phyloP scores from a whole-genome alignment of 1,140 invertebrate species.

The Drosophila sp. region DNA sequence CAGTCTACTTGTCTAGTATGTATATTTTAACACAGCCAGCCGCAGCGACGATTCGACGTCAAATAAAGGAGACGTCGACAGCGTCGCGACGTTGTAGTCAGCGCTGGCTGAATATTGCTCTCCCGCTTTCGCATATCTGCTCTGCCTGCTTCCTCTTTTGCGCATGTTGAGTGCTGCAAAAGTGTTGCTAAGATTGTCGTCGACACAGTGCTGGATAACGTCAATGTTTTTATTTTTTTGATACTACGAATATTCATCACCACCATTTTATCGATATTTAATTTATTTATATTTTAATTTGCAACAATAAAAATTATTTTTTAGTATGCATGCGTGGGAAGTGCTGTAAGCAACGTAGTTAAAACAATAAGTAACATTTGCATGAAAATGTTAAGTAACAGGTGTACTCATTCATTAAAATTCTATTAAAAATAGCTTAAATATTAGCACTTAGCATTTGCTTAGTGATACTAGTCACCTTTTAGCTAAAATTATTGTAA shows the following conservation, averaged over 20 bases:
- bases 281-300: background rate
- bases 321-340: too few species aligned
- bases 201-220: conserved; percentile 12
- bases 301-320: too few species aligned
- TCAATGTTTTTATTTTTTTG: background rate
- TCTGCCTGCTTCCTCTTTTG: conserved; percentile 48
- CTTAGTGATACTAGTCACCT: too few species aligned
- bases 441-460: too few species aligned
- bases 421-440: too few species aligned
- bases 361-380: background rate
- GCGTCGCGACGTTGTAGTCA: conserved; percentile 54
- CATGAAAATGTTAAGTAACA: background rate
- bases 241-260: background rate
- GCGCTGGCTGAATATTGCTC: conserved; percentile 46
- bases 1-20: conserved; percentile 57
- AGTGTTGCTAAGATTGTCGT: conserved; percentile 15
- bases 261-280: conserved; percentile 4
- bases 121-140: conserved; percentile 36
- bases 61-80: conserved; percentile 59
- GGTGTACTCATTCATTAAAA: background rate
- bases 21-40: conserved; percentile 52
- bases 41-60: conserved; percentile 52
- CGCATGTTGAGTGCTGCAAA: conserved; percentile 36
- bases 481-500: too few species aligned
- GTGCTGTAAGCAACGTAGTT: too few species aligned